phyloP scores from a whole-genome alignment of 2,888 invertebrate species.

The Tryphoninae sp. region DNA sequence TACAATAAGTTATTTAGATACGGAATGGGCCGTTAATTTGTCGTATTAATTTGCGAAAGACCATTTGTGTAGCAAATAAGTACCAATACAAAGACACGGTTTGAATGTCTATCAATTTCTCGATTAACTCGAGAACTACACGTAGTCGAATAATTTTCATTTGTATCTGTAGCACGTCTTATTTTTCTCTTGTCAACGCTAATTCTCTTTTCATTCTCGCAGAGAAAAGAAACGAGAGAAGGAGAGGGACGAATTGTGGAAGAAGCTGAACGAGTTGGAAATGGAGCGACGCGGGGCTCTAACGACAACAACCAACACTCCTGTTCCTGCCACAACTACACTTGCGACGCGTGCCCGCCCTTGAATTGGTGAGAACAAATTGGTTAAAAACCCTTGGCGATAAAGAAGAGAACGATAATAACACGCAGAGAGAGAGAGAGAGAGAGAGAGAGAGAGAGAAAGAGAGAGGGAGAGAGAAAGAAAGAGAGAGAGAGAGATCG shows the following conservation, averaged over 20 bases:
- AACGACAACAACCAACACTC: slow-evolving; percentile 75
- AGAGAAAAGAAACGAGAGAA: slow-evolving; percentile 94
- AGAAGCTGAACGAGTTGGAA: slow-evolving; percentile 95
- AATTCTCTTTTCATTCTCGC: background rate
- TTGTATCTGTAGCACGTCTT: too few species aligned
- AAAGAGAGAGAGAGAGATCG: slow-evolving; percentile 1
- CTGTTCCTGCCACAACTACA: slow-evolving; percentile 79
- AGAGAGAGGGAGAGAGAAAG: too few species aligned
- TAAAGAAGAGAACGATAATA: slow-evolving; percentile 33
- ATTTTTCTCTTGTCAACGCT: background rate
- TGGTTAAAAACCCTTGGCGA: slow-evolving; percentile 60
- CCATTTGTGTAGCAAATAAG: too few species aligned
- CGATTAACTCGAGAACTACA: too few species aligned
- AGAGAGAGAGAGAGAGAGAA: too few species aligned
- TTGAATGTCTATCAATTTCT: too few species aligned
- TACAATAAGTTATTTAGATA: too few species aligned
- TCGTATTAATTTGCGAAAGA: too few species aligned
- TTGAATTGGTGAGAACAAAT: slow-evolving; percentile 77
- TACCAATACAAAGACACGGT: too few species aligned
- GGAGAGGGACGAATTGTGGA: slow-evolving; percentile 99
- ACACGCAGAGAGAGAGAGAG: background rate
- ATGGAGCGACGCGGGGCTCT: slow-evolving; percentile 81
- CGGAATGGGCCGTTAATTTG: too few species aligned
- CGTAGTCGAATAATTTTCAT: too few species aligned
- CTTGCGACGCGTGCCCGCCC: slow-evolving; percentile 80